Percentiles rank a stretch among this genome's conserved stretches.
These are phyloP conservation scores for Halictus rubicundus DNA, from an alignment of 1,140 invertebrate genomes.

Conservation along the genomic window DNA sequence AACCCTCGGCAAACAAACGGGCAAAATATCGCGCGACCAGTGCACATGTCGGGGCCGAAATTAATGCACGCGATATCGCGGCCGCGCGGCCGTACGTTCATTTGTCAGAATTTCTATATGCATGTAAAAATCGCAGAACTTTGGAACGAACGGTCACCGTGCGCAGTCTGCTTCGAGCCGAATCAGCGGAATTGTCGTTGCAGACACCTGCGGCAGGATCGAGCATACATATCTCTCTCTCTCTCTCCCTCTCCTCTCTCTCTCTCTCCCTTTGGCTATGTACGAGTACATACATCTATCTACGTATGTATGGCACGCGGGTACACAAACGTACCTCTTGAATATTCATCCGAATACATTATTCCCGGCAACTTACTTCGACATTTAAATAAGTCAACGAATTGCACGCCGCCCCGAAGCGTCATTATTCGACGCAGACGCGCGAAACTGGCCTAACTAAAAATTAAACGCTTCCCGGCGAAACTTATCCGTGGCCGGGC, in stretches of 20 bases:
- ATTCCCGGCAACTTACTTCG: conserved; percentile 42
- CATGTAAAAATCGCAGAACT: conserved; percentile 38
- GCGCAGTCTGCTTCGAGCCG: conserved; percentile 4
- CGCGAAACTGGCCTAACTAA: not conserved
- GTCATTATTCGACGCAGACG: not conserved
- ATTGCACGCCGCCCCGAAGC: conserved; percentile 7
- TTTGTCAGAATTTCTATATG: conserved; percentile 38
- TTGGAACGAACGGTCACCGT: conserved; percentile 16
- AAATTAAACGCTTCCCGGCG: too few relatives aligned
- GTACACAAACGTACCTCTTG: conserved; percentile 29
- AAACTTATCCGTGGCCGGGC: too few relatives aligned
- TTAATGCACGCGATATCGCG: conserved; percentile 42
- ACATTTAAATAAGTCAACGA: conserved; percentile 56
- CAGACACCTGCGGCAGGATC: conserved; percentile 41
- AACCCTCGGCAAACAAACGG: conserved; percentile 34
- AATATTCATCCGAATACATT: conserved; percentile 54
- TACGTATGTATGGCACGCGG: not conserved
- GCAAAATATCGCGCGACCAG: conserved; percentile 28
- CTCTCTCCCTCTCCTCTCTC: too few relatives aligned
- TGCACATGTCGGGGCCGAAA: conserved; percentile 27
- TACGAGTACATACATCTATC: too few relatives aligned
- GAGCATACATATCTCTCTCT: not conserved
- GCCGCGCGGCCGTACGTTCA: conserved; percentile 10
- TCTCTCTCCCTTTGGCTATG: too few relatives aligned
- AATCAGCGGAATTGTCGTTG: conserved; percentile 23